A percentile compares a stretch with the other conserved stretches of the same genome.
Evolutionary conservation across 2,888 invertebrate genomes (phyloP).

Genomic region (Dynastes grantii): DNA sequence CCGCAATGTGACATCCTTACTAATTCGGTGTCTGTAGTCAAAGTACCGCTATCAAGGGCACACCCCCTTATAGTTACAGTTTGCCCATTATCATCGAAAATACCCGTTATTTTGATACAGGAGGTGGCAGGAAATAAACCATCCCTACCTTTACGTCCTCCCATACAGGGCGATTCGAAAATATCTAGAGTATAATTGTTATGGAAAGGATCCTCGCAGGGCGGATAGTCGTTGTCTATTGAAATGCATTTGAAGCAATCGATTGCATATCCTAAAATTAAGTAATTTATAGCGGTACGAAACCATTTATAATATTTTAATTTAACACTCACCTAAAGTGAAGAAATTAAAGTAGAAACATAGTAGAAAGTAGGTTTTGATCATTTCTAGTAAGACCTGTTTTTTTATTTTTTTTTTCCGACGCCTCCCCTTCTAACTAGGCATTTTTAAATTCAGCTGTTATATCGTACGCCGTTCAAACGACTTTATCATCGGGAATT

Average conservation of each 20-base stretch:
- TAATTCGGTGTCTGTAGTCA: slow-evolving; percentile 96
- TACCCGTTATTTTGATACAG: slow-evolving; percentile 95
- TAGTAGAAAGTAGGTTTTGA: slow-evolving; percentile 19
- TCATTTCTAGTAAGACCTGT: slow-evolving; percentile 6
- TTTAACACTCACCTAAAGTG: slow-evolving; percentile 26
- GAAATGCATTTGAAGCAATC: slow-evolving; percentile 99
- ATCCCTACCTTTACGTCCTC: slow-evolving; percentile 92
- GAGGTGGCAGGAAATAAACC: slow-evolving; percentile 97
- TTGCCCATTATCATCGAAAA: slow-evolving; percentile 85
- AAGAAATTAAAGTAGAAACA: slow-evolving; percentile 39
- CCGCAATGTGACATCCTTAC: slow-evolving; percentile 99
- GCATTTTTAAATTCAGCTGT: slow-evolving; percentile 25
- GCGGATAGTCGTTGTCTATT: slow-evolving; percentile 86
- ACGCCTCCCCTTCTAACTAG: slow-evolving; percentile 19
- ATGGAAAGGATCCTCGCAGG: slow-evolving; percentile 97
- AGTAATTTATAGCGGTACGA: background rate
- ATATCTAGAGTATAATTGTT: slow-evolving; percentile 90
- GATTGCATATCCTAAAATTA: slow-evolving; percentile 76
- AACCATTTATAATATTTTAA: background rate
- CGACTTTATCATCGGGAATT: slow-evolving; percentile 37
- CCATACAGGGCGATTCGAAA: slow-evolving; percentile 94
- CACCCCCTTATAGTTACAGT: slow-evolving; percentile 93
- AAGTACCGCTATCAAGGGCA: slow-evolving; percentile 95
- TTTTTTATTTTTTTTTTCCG: background rate
- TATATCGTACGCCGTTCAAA: background rate